Evolutionary conservation across 2,888 invertebrate species (phyloP), one percentile per base, ranked within the genome.

Genomic region (Cosmorhoe ocellata): DNA sequence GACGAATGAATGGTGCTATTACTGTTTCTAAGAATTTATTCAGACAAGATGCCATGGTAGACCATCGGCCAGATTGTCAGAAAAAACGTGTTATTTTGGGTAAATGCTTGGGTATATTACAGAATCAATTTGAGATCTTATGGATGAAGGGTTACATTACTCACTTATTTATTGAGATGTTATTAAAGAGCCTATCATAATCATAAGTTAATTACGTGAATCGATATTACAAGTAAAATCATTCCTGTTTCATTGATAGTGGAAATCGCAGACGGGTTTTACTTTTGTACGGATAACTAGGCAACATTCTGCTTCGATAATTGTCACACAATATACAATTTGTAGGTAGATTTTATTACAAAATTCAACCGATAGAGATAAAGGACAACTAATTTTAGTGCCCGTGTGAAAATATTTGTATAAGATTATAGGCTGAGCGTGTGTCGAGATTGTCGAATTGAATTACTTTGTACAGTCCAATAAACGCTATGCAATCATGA

Each of bases 261-360:
- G 58, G 34, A 52, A 61, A 48, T 56, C 9, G 28, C 28, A 45
- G 67, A 72, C 74, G 57, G 69, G 76, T 74, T 76, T 74, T 66
- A 59, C 66, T 58, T 72, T 69, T 64, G 62, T 56, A 38, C 61
- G 66, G 70, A 76, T 76, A 76, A 70, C 66, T 67, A 61, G 65
- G 66, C 58, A 68, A 63, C 66, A 63, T 67, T 69, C 65, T 67
- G 64, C 70, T 64, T 55, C 66, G 69, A 72, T 73, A 72, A 64
- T 70, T 73, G 71, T 74, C 70, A 67, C 66, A 74, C 69, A 69
- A 67, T 74, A 67, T 70, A 66, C 66, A 61, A 71, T 69, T 73
- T 64, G 65, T 63, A 62, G 60, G 54, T 62, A 63, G 61, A 65
- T 66, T 66, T 62, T 64, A 58, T 59, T 53, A 51, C 56, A 28